phyloP scores from a whole-genome alignment of 2,888 invertebrate genomes.

The Ectropis crepuscularia region DNA sequence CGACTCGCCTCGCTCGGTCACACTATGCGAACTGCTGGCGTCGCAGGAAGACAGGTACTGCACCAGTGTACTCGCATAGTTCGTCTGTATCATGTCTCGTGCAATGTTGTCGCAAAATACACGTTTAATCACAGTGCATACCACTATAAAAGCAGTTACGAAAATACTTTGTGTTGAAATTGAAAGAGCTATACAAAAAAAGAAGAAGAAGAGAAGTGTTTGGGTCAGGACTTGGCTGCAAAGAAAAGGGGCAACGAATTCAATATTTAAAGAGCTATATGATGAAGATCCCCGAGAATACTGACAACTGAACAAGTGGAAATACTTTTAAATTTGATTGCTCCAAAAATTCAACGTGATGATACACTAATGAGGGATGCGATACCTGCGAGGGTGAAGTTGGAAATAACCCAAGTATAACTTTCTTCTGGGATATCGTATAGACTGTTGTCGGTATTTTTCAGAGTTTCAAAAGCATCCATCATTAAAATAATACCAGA shows the following conservation, averaged over 20 bases:
- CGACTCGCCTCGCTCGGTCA: conserved; percentile 31
- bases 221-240: conserved; percentile 32
- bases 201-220: conserved; percentile 30
- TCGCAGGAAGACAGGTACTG: conserved; percentile 29
- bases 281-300: conserved; percentile 31
- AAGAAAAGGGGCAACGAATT: conserved; percentile 30
- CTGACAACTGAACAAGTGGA: not conserved
- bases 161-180: conserved; percentile 31
- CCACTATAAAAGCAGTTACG: conserved; percentile 13
- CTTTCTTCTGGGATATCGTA: conserved; percentile 31
- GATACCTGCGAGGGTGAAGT: too few species aligned
- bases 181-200: conserved; percentile 29
- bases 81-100: conserved; percentile 23
- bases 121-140: conserved; percentile 18
- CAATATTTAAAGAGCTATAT: conserved; percentile 37
- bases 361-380: too few species aligned
- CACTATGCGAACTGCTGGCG: conserved; percentile 26
- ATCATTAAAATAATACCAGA: conserved; percentile 34
- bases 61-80: conserved; percentile 20
- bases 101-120: conserved; percentile 31
- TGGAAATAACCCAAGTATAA: conserved; percentile 19
- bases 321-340: too few species aligned
- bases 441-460: conserved; percentile 29
- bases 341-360: too few species aligned
- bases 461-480: conserved; percentile 34